Percentiles rank a stretch among this genome's conserved stretches.
These are phyloP conservation scores for Stegodyphus dumicola DNA, from an alignment of 1,140 invertebrate genomes.

Conservation along the genomic window DNA sequence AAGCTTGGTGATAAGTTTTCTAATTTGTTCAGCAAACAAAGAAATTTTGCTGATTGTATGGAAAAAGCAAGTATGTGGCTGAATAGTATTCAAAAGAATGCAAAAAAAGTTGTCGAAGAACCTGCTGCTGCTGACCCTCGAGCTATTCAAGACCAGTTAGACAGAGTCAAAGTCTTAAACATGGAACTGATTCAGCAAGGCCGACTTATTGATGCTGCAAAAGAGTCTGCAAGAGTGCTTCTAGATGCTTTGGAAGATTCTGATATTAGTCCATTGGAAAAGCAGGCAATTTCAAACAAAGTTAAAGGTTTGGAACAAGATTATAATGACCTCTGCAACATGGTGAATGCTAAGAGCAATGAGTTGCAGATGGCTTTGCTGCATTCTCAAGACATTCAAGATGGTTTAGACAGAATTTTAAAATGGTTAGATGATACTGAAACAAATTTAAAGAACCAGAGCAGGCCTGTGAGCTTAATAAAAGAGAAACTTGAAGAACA, in stretches of 20 bases:
- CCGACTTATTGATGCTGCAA: slow-evolving; percentile 83
- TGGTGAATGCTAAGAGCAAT: slow-evolving; percentile 82
- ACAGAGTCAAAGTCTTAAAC: slow-evolving; percentile 83
- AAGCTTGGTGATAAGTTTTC: slow-evolving; percentile 82
- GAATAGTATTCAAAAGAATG: slow-evolving; percentile 81
- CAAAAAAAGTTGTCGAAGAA: slow-evolving; percentile 81
- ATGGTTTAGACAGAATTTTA: slow-evolving; percentile 86
- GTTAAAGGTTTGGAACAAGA: slow-evolving; percentile 81
- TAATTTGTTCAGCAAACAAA: slow-evolving; percentile 80
- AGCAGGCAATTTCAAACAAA: slow-evolving; percentile 81
- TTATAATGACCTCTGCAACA: slow-evolving; percentile 79
- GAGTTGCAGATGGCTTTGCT: slow-evolving; percentile 88
- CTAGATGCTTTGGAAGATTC: slow-evolving; percentile 81
- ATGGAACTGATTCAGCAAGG: slow-evolving; percentile 88
- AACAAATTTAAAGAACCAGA: slow-evolving; percentile 77
- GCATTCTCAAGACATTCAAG: slow-evolving; percentile 93
- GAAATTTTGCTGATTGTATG: slow-evolving; percentile 84
- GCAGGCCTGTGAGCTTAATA: slow-evolving; percentile 85
- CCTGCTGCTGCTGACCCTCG: slow-evolving; percentile 86
- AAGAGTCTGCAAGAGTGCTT: slow-evolving; percentile 78
- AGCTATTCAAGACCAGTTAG: slow-evolving; percentile 87
- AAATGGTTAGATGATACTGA: slow-evolving; percentile 88
- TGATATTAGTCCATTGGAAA: slow-evolving; percentile 78
- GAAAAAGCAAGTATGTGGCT: slow-evolving; percentile 87
- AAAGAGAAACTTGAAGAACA: slow-evolving; percentile 89